These are phyloP conservation scores for Therioaphis trifolii DNA, from an alignment of 2,888 invertebrate genomes.

Conservation along the genomic window DNA sequence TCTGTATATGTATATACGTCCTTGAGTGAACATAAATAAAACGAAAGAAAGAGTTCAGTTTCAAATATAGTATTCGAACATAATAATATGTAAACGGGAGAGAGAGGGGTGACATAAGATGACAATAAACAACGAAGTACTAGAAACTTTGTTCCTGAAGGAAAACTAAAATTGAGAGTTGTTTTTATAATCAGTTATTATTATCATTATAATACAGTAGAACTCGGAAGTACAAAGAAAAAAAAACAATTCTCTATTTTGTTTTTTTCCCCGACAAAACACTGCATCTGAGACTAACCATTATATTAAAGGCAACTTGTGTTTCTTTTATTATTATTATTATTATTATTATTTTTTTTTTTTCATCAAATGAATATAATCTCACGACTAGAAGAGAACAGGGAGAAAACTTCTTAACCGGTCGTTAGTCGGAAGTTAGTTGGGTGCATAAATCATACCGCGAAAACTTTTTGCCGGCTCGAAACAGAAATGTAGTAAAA, in stretches of 20 bases:
- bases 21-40: too few relatives aligned
- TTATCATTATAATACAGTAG: conserved; percentile 11
- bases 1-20: too few relatives aligned
- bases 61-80: not conserved
- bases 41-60: too few relatives aligned
- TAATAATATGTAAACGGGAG: not conserved
- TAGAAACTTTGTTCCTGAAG: too few relatives aligned
- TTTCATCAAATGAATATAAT: not conserved
- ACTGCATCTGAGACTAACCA: conserved; percentile 28
- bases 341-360: not conserved
- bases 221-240: conserved; percentile 24
- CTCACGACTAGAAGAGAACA: not conserved
- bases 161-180: not conserved
- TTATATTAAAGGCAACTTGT: conserved; percentile 36
- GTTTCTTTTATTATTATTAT: not conserved
- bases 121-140: conserved; percentile 3
- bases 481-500: not conserved
- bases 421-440: conserved; percentile 32
- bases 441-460: conserved; percentile 41
- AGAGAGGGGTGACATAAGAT: not conserved
- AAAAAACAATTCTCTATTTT: not conserved
- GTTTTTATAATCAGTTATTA: conserved; percentile 9
- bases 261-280: not conserved
- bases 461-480: conserved; percentile 24
- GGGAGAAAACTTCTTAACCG: conserved; percentile 40